Percentiles rank a stretch among this genome's conserved stretches.
Evolutionary conservation across 1,140 invertebrate genomes (phyloP).

Genomic region (Mercenaria mercenaria): DNA sequence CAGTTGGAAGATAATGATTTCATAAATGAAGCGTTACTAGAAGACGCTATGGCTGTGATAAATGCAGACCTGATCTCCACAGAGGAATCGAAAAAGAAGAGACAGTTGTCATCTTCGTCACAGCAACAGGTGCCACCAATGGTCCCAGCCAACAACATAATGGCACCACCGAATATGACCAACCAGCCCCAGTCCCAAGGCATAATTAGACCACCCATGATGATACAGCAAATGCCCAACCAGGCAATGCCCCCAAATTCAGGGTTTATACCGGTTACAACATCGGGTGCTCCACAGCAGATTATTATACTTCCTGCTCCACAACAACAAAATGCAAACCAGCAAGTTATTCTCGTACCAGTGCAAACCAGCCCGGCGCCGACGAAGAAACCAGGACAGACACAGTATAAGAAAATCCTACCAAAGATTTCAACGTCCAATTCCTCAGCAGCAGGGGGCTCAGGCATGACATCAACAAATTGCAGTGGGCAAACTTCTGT

Average conservation of each 20-base stretch:
- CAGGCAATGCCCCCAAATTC: neutral
- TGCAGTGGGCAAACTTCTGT: neutral
- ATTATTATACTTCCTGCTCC: slow-evolving; percentile 7
- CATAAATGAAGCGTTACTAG: neutral
- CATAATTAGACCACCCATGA: neutral
- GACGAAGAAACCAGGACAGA: neutral
- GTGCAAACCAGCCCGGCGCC: neutral
- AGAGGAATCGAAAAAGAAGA: neutral
- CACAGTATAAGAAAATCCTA: slow-evolving; percentile 20
- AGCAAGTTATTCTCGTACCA: neutral
- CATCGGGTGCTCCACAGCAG: slow-evolving; percentile 20
- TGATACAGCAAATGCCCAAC: neutral
- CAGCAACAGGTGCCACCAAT: neutral
- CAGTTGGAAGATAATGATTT: neutral
- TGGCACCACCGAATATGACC: neutral
- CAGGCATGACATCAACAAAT: neutral
- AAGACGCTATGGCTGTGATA: neutral
- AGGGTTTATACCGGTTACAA: neutral
- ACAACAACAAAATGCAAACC: neutral
- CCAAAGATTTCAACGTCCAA: slow-evolving; percentile 34
- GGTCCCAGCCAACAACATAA: neutral
- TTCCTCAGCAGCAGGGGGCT: neutral
- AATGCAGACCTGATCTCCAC: neutral
- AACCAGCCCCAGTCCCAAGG: neutral
- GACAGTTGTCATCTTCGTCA: neutral